phyloP scores from a whole-genome alignment of 2,113 vertebrate genomes.

The Chinchilla lanigera region DNA sequence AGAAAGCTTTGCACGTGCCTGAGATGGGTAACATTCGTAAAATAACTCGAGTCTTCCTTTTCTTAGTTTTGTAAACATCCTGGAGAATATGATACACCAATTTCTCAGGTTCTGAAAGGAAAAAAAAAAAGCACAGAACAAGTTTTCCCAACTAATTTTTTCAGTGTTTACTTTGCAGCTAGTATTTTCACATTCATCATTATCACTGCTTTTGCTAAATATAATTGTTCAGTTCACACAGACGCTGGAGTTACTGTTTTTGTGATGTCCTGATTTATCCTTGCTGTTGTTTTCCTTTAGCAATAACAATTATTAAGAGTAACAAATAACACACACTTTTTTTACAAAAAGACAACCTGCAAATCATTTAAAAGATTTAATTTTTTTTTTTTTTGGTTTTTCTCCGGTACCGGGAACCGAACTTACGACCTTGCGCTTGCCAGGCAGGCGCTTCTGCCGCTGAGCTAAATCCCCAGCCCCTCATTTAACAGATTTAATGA shows the following conservation, averaged over 20 bases:
- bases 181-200: background rate
- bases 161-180: background rate
- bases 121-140: background rate
- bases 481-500: background rate
- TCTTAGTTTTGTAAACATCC: constrained; percentile 94
- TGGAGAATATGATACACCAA: constrained; percentile 95
- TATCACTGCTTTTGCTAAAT: background rate
- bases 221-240: background rate
- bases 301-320: background rate
- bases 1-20: constrained; percentile 95
- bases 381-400: too few relatives aligned
- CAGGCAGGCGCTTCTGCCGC: too few relatives aligned
- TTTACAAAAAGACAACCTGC: background rate
- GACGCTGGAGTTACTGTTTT: background rate
- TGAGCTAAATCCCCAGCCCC: too few relatives aligned
- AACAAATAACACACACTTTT: background rate
- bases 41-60: constrained; percentile 94
- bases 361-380: constrained; percentile 3
- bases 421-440: too few relatives aligned
- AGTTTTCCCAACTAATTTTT: background rate
- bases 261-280: background rate
- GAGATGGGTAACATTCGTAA: constrained; percentile 96
- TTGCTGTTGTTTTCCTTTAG: background rate
- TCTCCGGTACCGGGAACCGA: too few relatives aligned
- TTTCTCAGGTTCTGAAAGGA: constrained; percentile 91